Percentiles rank a stretch among this genome's conserved stretches.
Conservation (phyloP, 2,113 vertebrate species). For the Cyanoderma ruficeps region DNA sequence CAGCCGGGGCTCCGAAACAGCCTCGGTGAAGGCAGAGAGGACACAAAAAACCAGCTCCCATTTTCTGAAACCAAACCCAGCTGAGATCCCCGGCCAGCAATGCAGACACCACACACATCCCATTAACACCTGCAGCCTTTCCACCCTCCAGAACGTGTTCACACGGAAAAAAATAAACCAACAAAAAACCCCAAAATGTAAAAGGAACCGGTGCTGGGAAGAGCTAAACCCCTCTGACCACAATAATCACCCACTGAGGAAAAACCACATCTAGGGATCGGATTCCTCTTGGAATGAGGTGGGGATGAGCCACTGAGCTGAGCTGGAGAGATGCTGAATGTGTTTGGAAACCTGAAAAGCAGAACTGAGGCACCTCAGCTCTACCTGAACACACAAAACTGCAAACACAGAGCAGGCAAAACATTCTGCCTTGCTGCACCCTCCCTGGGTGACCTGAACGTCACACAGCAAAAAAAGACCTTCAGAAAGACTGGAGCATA, state of each 20-base stretch:
- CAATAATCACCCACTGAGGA: slow-evolving; percentile 69
- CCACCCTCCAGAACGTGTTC: neutral
- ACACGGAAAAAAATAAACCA: neutral
- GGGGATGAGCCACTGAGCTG: slow-evolving; percentile 1
- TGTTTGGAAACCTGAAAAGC: slow-evolving; percentile 40
- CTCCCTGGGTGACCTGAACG: neutral
- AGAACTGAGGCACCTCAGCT: neutral
- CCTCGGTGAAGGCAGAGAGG: neutral
- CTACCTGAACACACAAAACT: slow-evolving; percentile 20
- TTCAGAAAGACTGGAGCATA: neutral
- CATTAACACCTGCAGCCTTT: neutral
- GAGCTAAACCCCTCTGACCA: neutral
- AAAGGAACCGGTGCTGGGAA: neutral
- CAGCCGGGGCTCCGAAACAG: neutral
- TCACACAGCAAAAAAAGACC: neutral
- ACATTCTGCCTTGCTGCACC: neutral
- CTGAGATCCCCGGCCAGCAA: neutral
- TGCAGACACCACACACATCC: neutral
- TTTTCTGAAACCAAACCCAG: neutral
- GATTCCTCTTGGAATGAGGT: slow-evolving; percentile 45
- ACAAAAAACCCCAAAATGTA: neutral
- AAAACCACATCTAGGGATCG: slow-evolving; percentile 62
- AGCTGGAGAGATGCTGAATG: neutral
- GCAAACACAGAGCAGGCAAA: neutral
- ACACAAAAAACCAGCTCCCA: neutral